These are phyloP conservation scores for Lagocephalus sceleratus DNA, from an alignment of 2,797 vertebrate species.

Conservation along the genomic window DNA sequence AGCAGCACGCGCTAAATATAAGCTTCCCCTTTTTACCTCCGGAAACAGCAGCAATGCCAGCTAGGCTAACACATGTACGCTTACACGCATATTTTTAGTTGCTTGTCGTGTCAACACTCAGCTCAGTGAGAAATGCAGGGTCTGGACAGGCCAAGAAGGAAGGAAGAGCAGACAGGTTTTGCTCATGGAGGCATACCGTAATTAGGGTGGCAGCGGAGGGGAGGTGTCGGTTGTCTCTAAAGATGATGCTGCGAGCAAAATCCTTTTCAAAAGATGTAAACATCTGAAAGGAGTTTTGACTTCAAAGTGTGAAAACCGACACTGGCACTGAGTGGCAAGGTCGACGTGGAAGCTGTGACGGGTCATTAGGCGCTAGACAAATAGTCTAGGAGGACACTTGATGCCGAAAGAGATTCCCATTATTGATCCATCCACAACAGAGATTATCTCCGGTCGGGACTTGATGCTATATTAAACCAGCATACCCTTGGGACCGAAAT, in stretches of 20 bases:
- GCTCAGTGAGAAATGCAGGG: slow-evolving; percentile 43
- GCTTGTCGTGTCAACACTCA: slow-evolving; percentile 57
- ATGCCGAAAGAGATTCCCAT: slow-evolving; percentile 46
- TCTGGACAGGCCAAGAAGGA: slow-evolving; percentile 29
- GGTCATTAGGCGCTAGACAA: slow-evolving; percentile 45
- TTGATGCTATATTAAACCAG: slow-evolving; percentile 30
- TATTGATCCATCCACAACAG: slow-evolving; percentile 50
- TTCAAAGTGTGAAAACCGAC: slow-evolving; percentile 53
- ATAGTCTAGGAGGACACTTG: slow-evolving; percentile 34
- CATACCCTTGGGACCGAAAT: slow-evolving; percentile 31
- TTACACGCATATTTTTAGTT: slow-evolving; percentile 72
- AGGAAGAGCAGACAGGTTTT: slow-evolving; percentile 13
- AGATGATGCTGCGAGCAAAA: too few relatives aligned
- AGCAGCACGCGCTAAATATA: background rate
- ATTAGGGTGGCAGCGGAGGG: too few relatives aligned
- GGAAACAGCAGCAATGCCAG: slow-evolving; percentile 22
- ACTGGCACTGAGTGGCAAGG: slow-evolving; percentile 29
- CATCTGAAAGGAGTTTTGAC: background rate
- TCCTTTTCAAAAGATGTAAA: too few relatives aligned
- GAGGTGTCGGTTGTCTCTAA: too few relatives aligned
- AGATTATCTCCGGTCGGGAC: slow-evolving; percentile 12
- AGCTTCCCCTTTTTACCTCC: slow-evolving; percentile 8
- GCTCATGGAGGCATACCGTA: too few relatives aligned
- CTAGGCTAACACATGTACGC: slow-evolving; percentile 34
- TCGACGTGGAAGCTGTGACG: slow-evolving; percentile 31